Evolutionary conservation across 2,888 invertebrate species (phyloP), one percentile per base, ranked within the genome.

Genomic region (Drepanosiphum platanoidis): DNA sequence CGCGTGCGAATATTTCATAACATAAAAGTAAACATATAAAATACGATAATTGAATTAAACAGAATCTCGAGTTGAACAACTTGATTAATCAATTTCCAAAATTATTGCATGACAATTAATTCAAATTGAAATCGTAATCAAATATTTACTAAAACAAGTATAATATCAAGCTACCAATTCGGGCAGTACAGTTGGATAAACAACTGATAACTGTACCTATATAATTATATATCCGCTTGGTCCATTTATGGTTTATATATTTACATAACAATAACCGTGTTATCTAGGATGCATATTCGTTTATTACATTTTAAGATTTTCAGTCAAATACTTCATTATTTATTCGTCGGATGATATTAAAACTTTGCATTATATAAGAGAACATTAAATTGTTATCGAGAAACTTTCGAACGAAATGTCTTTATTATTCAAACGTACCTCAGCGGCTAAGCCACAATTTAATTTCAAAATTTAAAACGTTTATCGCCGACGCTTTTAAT

Each of bases 321-420:
- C 18, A 30, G 3, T 80, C 36, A 30, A 36, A 58, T 30, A 52
- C 39, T 52, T 18, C 15, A 34, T 80, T 52, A 70, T 36, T 27
- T 80, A 36, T 70, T 70, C 32, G 42, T 64, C n/a, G 27, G 30
- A n/a, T 68, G 27, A 7, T 61, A 61, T 72, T 15, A 36, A 52
- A 64, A 83, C 74, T 83, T 72, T 8, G 7, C 13, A 9, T 30
- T 46, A 3, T 46, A n/a, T 52, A 52, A 34, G 22, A 15, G 22
- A 15, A 75, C n/a, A 46, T 75, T 72, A 42, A 66, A 72, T 66
- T 52, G 46, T 74, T 66, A 75, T 75, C 46, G 30, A 72, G 61
- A 83, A 75, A 83, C 66, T 72, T 83, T n/a, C 0, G 52, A 61
- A n/a, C 34, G 8, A 34, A 74, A 64, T 58, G 42, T 46, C 34